These are phyloP conservation scores for Papilio machaon DNA, from an alignment of 1,140 invertebrate species.

Conservation along the genomic window DNA sequence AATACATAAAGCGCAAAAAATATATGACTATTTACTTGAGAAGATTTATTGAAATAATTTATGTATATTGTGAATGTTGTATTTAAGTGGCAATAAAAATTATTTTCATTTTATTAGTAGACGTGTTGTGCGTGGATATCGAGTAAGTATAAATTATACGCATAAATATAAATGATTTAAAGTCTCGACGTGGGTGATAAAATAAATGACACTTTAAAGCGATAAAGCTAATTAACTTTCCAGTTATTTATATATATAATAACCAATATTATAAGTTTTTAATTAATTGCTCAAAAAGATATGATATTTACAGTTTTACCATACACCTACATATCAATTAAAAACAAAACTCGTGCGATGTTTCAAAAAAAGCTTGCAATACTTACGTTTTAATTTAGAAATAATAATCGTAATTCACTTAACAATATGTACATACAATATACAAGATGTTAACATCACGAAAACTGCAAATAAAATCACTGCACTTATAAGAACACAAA, in stretches of 20 bases:
- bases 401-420: conserved; percentile 12
- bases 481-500: conserved; percentile 6
- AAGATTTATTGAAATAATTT: background rate
- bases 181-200: conserved; percentile 3
- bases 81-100: too few species aligned
- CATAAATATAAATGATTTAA: background rate
- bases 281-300: background rate
- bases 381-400: conserved; percentile 38
- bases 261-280: background rate
- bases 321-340: conserved; percentile 7
- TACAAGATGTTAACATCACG: conserved; percentile 35
- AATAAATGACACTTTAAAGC: conserved; percentile 2
- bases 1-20: conserved; percentile 2
- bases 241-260: background rate
- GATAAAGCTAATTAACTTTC: background rate
- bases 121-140: background rate
- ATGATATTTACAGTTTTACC: background rate
- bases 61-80: background rate
- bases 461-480: conserved; percentile 35
- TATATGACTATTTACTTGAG: background rate
- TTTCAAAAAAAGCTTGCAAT: background rate
- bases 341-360: background rate
- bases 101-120: background rate
- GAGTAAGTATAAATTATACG: background rate
- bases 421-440: background rate